phyloP scores from a whole-genome alignment of 2,888 invertebrate species.

The Amphipoea oculea region DNA sequence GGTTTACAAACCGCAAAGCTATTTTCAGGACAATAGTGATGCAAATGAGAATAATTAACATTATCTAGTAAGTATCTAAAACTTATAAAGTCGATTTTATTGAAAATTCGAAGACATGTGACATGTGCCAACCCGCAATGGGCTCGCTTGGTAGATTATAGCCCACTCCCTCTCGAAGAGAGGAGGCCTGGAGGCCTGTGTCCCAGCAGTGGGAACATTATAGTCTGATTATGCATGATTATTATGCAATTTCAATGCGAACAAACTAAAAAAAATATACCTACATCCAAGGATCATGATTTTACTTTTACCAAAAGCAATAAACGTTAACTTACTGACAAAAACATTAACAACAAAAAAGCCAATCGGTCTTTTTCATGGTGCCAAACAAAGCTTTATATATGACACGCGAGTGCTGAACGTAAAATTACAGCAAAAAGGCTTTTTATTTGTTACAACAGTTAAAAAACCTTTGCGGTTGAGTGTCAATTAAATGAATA shows the following conservation, averaged over 20 bases:
- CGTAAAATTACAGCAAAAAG: conserved; percentile 40
- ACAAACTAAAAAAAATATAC: neutral
- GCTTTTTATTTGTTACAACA: conserved; percentile 38
- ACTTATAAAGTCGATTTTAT: neutral
- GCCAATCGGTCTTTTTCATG: conserved; percentile 25
- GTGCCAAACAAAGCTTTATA: conserved; percentile 36
- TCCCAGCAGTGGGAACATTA: neutral
- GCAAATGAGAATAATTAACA: conserved; percentile 20
- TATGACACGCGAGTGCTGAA: conserved; percentile 45
- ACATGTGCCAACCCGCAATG: neutral
- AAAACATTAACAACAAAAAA: conserved; percentile 44
- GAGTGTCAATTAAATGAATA: conserved; percentile 45
- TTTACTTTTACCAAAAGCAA: conserved; percentile 17
- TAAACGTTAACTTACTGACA: conserved; percentile 21
- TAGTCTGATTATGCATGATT: neutral
- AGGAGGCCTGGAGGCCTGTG: neutral
- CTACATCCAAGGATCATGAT: neutral
- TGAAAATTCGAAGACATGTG: neutral
- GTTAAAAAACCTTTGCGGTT: conserved; percentile 34
- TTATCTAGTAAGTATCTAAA: neutral
- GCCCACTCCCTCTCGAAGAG: neutral
- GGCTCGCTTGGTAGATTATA: neutral
- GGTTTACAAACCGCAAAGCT: neutral
- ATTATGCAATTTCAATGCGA: conserved; percentile 6
- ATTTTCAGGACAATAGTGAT: conserved; percentile 8